Evolutionary conservation across 2,797 vertebrate species (phyloP).

Genomic region (Lepus townsendii): DNA sequence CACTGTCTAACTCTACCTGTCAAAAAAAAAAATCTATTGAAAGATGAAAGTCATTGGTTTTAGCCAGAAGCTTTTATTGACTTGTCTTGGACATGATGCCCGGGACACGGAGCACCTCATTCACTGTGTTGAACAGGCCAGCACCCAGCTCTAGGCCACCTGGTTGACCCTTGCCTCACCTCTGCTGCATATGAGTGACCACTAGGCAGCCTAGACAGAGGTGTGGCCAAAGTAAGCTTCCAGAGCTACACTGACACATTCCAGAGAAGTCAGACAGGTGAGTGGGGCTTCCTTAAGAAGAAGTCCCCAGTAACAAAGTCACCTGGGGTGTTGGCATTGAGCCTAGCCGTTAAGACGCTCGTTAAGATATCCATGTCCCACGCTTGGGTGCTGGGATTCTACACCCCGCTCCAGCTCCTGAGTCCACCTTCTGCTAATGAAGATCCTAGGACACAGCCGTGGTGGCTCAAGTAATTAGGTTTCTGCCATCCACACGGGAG

Average conservation of each 20-base stretch:
- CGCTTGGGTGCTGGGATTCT: no score
- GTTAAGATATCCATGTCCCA: no score
- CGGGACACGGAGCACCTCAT: neutral
- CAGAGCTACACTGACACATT: neutral
- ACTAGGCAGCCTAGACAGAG: fast-evolving
- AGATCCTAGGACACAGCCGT: no score
- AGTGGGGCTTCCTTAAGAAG: neutral
- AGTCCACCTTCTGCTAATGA: no score
- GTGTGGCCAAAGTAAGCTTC: no score
- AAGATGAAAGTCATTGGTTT: neutral
- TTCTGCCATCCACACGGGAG: no score
- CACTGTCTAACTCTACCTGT: no score
- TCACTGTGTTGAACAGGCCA: neutral
- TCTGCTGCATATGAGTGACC: neutral
- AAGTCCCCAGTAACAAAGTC: neutral
- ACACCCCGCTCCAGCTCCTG: no score
- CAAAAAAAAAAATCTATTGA: neutral
- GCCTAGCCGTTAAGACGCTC: no score
- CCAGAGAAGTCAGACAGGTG: no score
- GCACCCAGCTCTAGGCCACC: neutral
- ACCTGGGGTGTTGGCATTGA: no score
- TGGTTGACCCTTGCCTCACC: fast-evolving
- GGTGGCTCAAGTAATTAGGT: no score
- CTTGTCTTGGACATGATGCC: neutral
- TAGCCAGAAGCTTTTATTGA: neutral